These are phyloP conservation scores for Tyrannus savana DNA, from an alignment of 2,113 vertebrate species.

Conservation along the genomic window DNA sequence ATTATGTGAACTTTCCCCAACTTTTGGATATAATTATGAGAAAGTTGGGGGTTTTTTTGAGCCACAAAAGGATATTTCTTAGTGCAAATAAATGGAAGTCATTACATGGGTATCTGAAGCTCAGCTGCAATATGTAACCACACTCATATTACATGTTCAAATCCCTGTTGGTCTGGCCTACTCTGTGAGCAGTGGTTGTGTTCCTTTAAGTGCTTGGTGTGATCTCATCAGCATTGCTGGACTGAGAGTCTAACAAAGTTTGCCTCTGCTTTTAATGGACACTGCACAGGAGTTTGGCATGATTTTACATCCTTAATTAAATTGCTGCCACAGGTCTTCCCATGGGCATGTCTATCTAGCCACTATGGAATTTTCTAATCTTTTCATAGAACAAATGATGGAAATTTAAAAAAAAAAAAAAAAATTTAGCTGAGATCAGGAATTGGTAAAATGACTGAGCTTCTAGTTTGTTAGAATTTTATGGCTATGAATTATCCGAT, in stretches of 20 bases:
- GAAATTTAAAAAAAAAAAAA: not conserved
- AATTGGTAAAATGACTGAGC: not conserved
- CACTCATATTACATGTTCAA: not conserved
- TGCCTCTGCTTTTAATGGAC: not conserved
- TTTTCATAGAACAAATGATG: not conserved
- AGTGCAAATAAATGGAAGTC: conserved; percentile 8
- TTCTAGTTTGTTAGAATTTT: not conserved
- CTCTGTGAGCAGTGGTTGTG: not conserved
- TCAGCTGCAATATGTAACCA: not conserved
- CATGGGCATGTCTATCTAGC: not conserved
- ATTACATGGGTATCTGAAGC: not conserved
- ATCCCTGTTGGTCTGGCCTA: not conserved
- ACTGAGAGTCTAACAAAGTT: not conserved
- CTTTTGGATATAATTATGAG: not conserved
- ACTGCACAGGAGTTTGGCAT: not conserved
- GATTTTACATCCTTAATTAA: not conserved
- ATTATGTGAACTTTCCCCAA: not conserved
- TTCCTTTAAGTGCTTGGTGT: not conserved
- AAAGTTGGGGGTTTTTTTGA: not conserved
- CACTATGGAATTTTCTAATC: not conserved
- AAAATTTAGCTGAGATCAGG: not conserved
- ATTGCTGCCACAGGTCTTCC: not conserved
- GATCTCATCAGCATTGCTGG: not conserved
- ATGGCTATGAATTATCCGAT: not conserved
- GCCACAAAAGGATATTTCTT: not conserved